Percentiles rank a stretch among this genome's conserved stretches.
Evolutionary conservation across 1,140 invertebrate genomes (phyloP).

Genomic region (Ceratina calcarata): DNA sequence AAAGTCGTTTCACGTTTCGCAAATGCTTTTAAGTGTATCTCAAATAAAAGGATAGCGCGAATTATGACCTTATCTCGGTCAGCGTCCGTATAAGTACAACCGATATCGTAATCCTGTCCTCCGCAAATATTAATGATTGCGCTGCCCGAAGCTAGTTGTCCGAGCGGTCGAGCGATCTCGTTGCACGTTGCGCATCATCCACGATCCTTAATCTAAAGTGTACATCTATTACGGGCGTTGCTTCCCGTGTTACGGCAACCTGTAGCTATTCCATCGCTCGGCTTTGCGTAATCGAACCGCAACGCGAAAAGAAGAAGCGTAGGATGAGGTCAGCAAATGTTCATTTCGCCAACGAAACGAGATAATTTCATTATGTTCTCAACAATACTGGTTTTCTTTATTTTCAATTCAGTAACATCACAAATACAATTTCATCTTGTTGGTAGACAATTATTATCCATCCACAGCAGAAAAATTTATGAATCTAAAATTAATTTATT

Average conservation of each 20-base stretch:
- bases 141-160: not conserved
- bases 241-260: conserved; percentile 51
- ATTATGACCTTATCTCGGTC: not conserved
- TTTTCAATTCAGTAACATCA: not conserved
- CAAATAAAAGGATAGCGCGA: not conserved
- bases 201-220: conserved; percentile 49
- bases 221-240: conserved; percentile 50
- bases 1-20: conserved; percentile 21
- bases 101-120: not conserved
- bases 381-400: not conserved
- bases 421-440: not conserved
- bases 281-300: conserved; percentile 46
- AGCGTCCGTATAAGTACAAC: not conserved
- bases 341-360: conserved; percentile 20
- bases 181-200: conserved; percentile 43
- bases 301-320: conserved; percentile 18
- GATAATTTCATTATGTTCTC: not conserved
- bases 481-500: not conserved
- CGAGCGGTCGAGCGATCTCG: conserved; percentile 13
- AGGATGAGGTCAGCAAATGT: conserved; percentile 39
- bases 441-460: too few species aligned
- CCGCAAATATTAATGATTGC: conserved; percentile 13
- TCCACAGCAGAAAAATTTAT: not conserved
- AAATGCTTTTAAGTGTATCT: conserved; percentile 4
- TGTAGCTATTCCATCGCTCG: conserved; percentile 25